Percentiles rank a stretch among this genome's conserved stretches.
These are phyloP conservation scores for Melolontha melolontha DNA, from an alignment of 2,888 invertebrate species.

Conservation along the genomic window DNA sequence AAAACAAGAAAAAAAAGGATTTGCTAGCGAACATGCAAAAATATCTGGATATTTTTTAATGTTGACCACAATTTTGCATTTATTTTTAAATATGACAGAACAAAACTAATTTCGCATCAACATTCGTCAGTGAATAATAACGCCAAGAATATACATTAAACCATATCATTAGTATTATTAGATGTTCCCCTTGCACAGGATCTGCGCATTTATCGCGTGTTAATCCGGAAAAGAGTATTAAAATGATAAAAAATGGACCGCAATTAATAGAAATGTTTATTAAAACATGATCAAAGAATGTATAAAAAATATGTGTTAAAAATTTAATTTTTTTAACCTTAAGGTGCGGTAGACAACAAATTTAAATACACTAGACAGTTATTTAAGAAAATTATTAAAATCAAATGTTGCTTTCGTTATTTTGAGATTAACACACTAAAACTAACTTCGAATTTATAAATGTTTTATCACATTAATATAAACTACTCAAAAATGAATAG, in stretches of 20 bases:
- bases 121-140: slow-evolving; percentile 17
- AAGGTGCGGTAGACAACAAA: too few relatives aligned
- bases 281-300: too few relatives aligned
- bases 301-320: too few relatives aligned
- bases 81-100: slow-evolving; percentile 22
- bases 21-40: too few relatives aligned
- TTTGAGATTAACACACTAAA: too few relatives aligned
- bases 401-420: too few relatives aligned
- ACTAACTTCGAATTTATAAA: too few relatives aligned
- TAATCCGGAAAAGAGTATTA: not conserved
- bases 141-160: slow-evolving; percentile 21
- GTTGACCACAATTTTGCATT: slow-evolving; percentile 10
- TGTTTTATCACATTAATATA: too few relatives aligned
- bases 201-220: slow-evolving; percentile 4
- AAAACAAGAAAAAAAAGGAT: not conserved
- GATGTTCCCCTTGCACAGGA: slow-evolving; percentile 1
- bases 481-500: too few relatives aligned
- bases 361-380: too few relatives aligned
- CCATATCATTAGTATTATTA: slow-evolving; percentile 20
- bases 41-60: slow-evolving; percentile 1
- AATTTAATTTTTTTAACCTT: too few relatives aligned
- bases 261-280: not conserved
- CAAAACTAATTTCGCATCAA: slow-evolving; percentile 18
- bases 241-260: not conserved
- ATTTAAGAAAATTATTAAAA: too few relatives aligned